Percentiles rank a stretch among this genome's conserved stretches.
phyloP scores from a whole-genome alignment of 2,888 invertebrate genomes.

The Pollenia labialis region DNA sequence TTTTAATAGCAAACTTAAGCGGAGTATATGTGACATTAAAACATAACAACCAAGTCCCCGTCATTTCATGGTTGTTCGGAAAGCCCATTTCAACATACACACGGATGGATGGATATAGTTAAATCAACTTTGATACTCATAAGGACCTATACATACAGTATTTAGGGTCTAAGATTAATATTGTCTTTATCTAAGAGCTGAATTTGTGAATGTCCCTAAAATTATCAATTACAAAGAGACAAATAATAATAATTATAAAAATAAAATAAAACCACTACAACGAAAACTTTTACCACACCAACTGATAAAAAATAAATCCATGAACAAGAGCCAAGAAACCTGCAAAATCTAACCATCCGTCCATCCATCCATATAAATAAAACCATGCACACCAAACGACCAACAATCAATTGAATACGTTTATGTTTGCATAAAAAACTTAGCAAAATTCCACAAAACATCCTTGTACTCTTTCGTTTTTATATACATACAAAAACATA shows the following conservation, averaged over 20 bases:
- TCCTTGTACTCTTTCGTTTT: constrained; percentile 27
- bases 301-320: constrained; percentile 52
- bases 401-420: constrained; percentile 50
- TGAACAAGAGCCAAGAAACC: constrained; percentile 42
- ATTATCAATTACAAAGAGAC: constrained; percentile 45
- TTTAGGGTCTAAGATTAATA: too few relatives aligned
- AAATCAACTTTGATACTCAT: too few relatives aligned
- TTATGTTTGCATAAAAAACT: neutral
- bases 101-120: too few relatives aligned
- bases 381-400: neutral
- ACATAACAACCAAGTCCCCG: too few relatives aligned
- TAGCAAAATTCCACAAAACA: constrained; percentile 10
- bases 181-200: constrained; percentile 24
- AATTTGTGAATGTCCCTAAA: constrained; percentile 63
- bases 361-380: too few relatives aligned
- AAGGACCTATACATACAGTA: too few relatives aligned
- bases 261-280: constrained; percentile 19
- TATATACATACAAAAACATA: neutral
- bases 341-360: neutral
- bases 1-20: too few relatives aligned
- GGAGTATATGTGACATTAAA: too few relatives aligned
- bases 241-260: constrained; percentile 44
- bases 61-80: too few relatives aligned
- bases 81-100: too few relatives aligned
- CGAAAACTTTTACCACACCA: constrained; percentile 30